These are phyloP conservation scores for Herpetotheres cachinnans DNA, from an alignment of 2,113 vertebrate species.

Conservation along the genomic window DNA sequence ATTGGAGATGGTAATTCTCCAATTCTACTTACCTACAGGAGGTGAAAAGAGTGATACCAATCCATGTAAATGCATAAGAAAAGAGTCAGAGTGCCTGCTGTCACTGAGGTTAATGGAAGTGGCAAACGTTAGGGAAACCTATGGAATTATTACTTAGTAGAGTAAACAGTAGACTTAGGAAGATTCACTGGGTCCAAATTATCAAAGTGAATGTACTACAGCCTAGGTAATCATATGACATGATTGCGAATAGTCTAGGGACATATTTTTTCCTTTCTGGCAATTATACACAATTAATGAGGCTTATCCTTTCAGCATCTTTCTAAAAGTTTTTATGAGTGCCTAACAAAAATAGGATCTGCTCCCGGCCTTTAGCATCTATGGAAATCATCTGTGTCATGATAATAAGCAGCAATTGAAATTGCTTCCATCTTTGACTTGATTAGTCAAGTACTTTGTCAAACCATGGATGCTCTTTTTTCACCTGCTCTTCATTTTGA, in stretches of 20 bases:
- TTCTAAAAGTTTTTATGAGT: not conserved
- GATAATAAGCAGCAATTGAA: not conserved
- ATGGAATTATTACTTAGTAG: not conserved
- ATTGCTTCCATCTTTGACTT: not conserved
- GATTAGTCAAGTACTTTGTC: not conserved
- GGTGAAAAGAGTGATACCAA: not conserved
- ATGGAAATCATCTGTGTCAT: not conserved
- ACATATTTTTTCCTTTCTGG: not conserved
- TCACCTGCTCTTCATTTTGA: slow-evolving; percentile 1
- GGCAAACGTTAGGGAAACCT: not conserved
- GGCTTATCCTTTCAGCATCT: not conserved
- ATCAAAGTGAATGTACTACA: not conserved
- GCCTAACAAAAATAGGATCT: not conserved
- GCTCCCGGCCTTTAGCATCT: not conserved
- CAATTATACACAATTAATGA: not conserved
- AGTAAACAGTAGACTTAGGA: not conserved
- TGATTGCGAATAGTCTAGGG: not conserved
- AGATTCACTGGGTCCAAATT: not conserved
- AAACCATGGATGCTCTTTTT: not conserved
- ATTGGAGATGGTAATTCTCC: not conserved
- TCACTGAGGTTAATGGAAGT: not conserved
- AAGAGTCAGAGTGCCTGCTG: not conserved
- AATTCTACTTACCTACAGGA: not conserved
- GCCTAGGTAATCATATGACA: not conserved
- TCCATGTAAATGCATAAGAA: not conserved